Evolutionary conservation across 2,888 invertebrate species (phyloP), one percentile per base, ranked within the genome.

Genomic region (Osmoderma eremita): DNA sequence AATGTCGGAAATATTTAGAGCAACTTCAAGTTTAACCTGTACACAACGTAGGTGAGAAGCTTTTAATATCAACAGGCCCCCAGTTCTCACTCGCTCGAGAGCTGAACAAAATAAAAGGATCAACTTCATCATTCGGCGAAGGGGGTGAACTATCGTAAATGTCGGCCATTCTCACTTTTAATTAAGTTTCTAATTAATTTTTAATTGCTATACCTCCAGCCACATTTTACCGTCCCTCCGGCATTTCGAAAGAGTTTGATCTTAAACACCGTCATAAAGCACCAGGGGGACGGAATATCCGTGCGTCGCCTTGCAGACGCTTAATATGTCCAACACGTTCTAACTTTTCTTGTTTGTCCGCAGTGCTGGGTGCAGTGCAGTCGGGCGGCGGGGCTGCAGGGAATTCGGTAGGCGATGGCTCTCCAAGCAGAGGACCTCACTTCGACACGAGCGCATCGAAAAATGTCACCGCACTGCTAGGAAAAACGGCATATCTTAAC

Each of bases 401-500:
- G 13, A 82, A 81, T 65, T 78, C 80, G 8, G 70, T 82, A 45
- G 69, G 71, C 74, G 80, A 80, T 67, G 72, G 71, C 63, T 76
- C 78, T 48, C 74, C 78, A 18, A 79, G 77, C 36, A 78, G 79
- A 71, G 82, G 82, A 36, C 82, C 82, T 53, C 81, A 83, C 72
- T 83, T 83, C 70, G 83, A 83, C 73, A 79, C 79, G 15, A 78
- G 79, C 48, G 82, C 81, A 48, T 83, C 83, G 63, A 82, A 81
- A 74, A 86, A 86, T 75, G 88, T 89, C 70, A 95, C 95, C 24
- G 94, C 94, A 0, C 85, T 95, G 53, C 86, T 94, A 66, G 94
- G 95, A 73, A 94, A 95, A 83, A 95, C 94, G 39, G 94, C 95
- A 54, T 94, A 94, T 79, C 86, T 95, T 74, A 94, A 91, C 80